A percentile compares a stretch with the other conserved stretches of the same genome.
These are phyloP conservation scores for Paradoxurus hermaphroditus DNA, from an alignment of 2,113 vertebrate species.

Conservation along the genomic window DNA sequence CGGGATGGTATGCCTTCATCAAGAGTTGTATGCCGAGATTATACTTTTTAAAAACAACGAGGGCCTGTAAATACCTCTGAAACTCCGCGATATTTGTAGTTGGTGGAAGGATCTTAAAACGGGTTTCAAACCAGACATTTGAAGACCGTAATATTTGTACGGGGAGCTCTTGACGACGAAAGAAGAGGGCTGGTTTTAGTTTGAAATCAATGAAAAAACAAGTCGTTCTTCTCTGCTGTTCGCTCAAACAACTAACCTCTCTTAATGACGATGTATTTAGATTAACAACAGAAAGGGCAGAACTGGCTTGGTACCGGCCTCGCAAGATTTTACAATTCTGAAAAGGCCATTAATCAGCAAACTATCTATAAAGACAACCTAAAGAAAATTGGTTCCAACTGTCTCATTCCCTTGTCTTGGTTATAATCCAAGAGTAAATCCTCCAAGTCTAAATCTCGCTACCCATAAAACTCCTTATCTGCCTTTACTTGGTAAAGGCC, in stretches of 20 bases:
- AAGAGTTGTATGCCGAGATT: constrained; percentile 7
- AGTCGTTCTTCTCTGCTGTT: constrained; percentile 63
- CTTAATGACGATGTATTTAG: constrained; percentile 68
- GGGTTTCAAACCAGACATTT: constrained; percentile 58
- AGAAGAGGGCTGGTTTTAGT: constrained; percentile 47
- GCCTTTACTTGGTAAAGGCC: constrained; percentile 13
- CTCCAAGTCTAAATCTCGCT: constrained; percentile 43
- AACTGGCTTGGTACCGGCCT: constrained; percentile 44
- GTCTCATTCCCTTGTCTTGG: constrained; percentile 54
- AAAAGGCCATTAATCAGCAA: constrained; percentile 54
- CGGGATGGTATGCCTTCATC: constrained; percentile 5
- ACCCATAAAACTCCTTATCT: constrained; percentile 62
- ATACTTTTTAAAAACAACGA: constrained; percentile 28
- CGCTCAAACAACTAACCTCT: constrained; percentile 58
- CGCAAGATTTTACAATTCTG: constrained; percentile 54
- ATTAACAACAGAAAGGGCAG: constrained; percentile 52
- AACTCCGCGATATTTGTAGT: neutral
- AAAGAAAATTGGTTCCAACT: constrained; percentile 66
- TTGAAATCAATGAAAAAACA: constrained; percentile 35
- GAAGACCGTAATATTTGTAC: constrained; percentile 62
- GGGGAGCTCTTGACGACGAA: constrained; percentile 50
- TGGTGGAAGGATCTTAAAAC: constrained; percentile 36
- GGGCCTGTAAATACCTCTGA: neutral
- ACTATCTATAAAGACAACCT: constrained; percentile 58
- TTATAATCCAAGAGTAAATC: constrained; percentile 62